phyloP scores from a whole-genome alignment of 2,797 vertebrate species.

The Sebastes dallii region DNA sequence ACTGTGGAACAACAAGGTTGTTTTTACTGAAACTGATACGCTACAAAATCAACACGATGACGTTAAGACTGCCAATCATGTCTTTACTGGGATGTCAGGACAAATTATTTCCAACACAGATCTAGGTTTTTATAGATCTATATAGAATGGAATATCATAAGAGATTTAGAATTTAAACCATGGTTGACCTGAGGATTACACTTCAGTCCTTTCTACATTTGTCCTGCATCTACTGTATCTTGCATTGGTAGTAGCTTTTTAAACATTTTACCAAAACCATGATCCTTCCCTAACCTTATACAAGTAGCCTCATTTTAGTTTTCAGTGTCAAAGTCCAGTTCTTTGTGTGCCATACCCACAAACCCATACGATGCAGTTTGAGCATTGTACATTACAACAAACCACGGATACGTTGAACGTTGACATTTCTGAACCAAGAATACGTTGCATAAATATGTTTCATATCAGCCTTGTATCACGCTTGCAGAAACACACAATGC shows the following conservation, averaged over 20 bases:
- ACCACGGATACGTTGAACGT: too few relatives aligned
- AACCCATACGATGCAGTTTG: too few relatives aligned
- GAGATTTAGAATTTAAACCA: background rate
- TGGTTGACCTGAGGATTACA: background rate
- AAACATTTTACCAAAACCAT: background rate
- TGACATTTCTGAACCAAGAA: too few relatives aligned
- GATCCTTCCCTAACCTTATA: background rate
- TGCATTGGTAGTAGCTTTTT: background rate
- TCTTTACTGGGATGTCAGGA: background rate
- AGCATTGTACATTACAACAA: too few relatives aligned
- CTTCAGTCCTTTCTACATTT: background rate
- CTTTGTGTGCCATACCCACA: too few relatives aligned
- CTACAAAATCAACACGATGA: background rate
- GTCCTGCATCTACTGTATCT: background rate
- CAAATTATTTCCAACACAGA: background rate
- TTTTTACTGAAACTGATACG: slow-evolving; percentile 33
- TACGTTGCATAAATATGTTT: too few relatives aligned
- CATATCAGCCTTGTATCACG: too few relatives aligned
- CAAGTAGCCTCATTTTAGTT: too few relatives aligned
- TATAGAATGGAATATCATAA: background rate
- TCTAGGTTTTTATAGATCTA: background rate
- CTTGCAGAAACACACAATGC: too few relatives aligned
- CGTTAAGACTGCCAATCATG: slow-evolving; percentile 17
- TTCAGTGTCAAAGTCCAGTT: too few relatives aligned
- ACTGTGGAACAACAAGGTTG: background rate